These are phyloP conservation scores for Enchytraeus crypticus DNA, from an alignment of 2,888 invertebrate species.

Conservation along the genomic window DNA sequence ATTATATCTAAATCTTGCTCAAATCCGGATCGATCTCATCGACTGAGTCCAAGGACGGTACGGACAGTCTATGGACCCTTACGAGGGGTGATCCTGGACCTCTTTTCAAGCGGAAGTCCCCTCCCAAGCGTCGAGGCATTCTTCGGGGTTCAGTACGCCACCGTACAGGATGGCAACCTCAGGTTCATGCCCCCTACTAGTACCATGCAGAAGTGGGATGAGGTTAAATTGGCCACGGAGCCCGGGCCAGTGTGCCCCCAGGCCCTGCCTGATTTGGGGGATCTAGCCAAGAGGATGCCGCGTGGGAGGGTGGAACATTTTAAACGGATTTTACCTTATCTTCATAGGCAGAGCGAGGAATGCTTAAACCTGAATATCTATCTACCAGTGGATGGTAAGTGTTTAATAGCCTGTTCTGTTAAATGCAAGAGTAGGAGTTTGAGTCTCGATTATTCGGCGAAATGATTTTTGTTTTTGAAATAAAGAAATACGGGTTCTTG, in stretches of 20 bases:
- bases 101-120: conserved; percentile 26
- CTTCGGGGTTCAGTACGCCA: conserved; percentile 83
- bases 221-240: conserved; percentile 29
- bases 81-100: conserved; percentile 55
- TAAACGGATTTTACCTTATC: conserved; percentile 59
- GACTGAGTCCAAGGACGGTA: conserved; percentile 54
- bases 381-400: conserved; percentile 78
- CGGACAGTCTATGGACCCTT: conserved; percentile 78
- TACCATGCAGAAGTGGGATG: conserved; percentile 66
- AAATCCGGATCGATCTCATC: not conserved
- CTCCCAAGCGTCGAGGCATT: conserved; percentile 69
- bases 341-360: conserved; percentile 90
- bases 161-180: conserved; percentile 75
- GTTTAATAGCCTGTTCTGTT: too few relatives aligned
- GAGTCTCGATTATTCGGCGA: too few relatives aligned
- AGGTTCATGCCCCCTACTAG: conserved; percentile 94
- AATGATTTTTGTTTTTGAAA: too few relatives aligned
- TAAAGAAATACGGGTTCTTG: too few relatives aligned
- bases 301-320: conserved; percentile 80
- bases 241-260: conserved; percentile 85
- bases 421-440: too few relatives aligned
- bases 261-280: conserved; percentile 67
- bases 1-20: too few relatives aligned
- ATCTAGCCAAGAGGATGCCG: conserved; percentile 62
- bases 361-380: conserved; percentile 93